Conservation (phyloP, 2,797 vertebrate genomes). For the Tinamus major region DNA sequence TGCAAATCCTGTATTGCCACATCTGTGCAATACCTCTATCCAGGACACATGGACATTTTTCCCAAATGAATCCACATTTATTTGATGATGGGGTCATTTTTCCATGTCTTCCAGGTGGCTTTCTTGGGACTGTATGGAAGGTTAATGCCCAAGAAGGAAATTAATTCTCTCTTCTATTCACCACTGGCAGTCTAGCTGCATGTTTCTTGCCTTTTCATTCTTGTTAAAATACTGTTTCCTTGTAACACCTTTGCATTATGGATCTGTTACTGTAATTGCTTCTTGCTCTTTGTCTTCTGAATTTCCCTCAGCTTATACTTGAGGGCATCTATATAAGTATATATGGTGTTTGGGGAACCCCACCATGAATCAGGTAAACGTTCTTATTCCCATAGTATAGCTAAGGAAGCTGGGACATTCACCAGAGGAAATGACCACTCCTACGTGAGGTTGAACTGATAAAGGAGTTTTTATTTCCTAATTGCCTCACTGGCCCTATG, state of each 20-base stretch:
- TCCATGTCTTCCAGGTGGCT: too few species aligned
- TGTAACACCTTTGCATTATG: background rate
- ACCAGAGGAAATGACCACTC: background rate
- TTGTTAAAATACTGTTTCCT: background rate
- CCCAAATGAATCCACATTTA: background rate
- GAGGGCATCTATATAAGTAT: background rate
- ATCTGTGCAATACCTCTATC: background rate
- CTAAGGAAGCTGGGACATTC: background rate
- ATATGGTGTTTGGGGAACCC: background rate
- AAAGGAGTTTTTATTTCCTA: background rate
- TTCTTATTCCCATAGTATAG: background rate
- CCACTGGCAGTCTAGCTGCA: background rate
- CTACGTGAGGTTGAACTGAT: background rate
- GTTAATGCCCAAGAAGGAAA: too few species aligned
- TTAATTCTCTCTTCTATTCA: background rate
- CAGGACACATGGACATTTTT: background rate
- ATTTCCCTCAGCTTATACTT: background rate
- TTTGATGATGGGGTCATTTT: background rate
- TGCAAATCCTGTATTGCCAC: background rate
- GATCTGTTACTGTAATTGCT: background rate
- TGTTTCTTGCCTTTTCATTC: background rate
- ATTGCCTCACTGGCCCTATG: background rate
- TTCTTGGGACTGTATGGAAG: too few species aligned
- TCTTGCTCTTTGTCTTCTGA: background rate
- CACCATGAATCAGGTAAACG: background rate